Base-by-base conservation (phyloP, 1,140 invertebrate species). In the Parasteatoda tepidariorum region DNA sequence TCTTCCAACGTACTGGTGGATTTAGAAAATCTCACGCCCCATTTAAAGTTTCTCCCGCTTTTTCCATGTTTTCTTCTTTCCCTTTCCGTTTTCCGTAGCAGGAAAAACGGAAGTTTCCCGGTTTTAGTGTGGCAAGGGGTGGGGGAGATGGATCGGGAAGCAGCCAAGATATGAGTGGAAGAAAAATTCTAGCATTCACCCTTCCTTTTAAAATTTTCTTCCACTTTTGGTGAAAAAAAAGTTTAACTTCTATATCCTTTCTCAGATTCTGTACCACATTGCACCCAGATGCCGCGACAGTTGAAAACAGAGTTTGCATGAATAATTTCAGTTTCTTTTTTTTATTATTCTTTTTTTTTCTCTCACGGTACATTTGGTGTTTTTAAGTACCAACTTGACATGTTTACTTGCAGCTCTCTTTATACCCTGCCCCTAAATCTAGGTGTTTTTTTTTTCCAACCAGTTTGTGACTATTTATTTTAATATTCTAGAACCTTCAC, bases 1-100 rank as follows among this genome's bases (percentile, higher is more conserved):
- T 22, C 9, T 48, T 48, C 38, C 26, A 6, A 11, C 24, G 48
- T 34, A 18, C 28, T 28, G 68, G 68, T 33, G 71, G 71, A 61
- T 74, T 74, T 74, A 15, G 30, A 54, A 33, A 74, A 74, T 55
- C 55, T 28, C 57, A 61, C 57, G 71, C 55, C 57, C 57, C 57
- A 74, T 74, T 74, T 74, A 61, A 74, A 61, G 55, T 61, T 74
- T 74, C 54, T 22, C 71, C 55, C 48, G 15, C 71, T 55, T 31
- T 41, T 31, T 71, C 68, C 28, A 30, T 30, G 26, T 30, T 71
- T 71, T 28, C n/a, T 54, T 30, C 18, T 71, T 54, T 6, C 38
- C 71, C 55, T 59, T 74, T 74, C 71, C 71, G 55, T 74, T 74
- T 74, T 59, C 71, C 71, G 71, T 71, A 55, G 18, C 13, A 6